A percentile compares a stretch with the other conserved stretches of the same genome.
Evolutionary conservation across 2,113 vertebrate genomes (phyloP).

Genomic region (Bombycilla garrulus): DNA sequence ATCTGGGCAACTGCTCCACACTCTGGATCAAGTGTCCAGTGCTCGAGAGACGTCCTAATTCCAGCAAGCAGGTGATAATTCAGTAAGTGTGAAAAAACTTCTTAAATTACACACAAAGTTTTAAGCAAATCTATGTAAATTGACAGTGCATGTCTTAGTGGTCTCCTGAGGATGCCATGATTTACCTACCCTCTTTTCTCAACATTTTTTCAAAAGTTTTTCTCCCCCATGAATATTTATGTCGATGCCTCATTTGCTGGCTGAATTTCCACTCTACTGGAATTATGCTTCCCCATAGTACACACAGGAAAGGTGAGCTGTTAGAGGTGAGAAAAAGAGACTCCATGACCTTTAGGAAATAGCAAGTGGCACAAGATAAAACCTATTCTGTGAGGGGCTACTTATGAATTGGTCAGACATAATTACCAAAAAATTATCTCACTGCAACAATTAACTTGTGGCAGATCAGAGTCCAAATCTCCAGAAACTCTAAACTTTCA

Average conservation of each 20-base stretch:
- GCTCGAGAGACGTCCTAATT: neutral
- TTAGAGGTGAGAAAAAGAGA: conserved; percentile 74
- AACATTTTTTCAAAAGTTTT: conserved; percentile 64
- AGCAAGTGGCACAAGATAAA: conserved; percentile 66
- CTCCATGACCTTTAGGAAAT: conserved; percentile 78
- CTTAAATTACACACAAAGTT: conserved; percentile 30
- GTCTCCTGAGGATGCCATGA: conserved; percentile 12
- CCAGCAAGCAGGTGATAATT: neutral
- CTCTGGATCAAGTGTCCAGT: neutral
- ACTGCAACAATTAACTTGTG: conserved; percentile 64
- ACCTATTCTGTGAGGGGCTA: conserved; percentile 42
- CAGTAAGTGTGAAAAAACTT: neutral
- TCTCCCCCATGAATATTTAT: conserved; percentile 75
- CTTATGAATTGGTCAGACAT: conserved; percentile 55
- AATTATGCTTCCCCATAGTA: conserved; percentile 76
- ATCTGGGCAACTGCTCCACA: neutral
- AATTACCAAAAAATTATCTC: conserved; percentile 71
- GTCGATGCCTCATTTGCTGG: conserved; percentile 64
- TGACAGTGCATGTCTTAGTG: conserved; percentile 31
- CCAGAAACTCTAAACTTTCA: conserved; percentile 30
- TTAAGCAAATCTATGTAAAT: conserved; percentile 49
- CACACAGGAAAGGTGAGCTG: conserved; percentile 68
- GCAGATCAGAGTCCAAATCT: neutral
- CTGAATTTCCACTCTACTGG: conserved; percentile 71
- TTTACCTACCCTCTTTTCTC: conserved; percentile 55